Evolutionary conservation across 2,113 vertebrate genomes (phyloP).

Genomic region (Corydoras maculifer): DNA sequence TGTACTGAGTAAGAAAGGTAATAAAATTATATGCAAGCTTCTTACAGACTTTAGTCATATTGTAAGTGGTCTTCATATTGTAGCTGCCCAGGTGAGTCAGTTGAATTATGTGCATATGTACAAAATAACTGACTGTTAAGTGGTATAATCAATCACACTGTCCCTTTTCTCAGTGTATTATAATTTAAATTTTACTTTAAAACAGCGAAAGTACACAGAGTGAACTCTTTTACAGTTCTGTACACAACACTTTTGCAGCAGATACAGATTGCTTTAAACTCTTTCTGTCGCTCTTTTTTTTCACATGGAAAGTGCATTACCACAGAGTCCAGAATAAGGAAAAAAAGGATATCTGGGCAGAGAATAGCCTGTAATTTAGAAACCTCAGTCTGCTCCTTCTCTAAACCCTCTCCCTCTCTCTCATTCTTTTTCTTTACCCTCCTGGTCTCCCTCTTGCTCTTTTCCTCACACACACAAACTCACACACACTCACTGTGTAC

Average conservation of each 20-base stretch:
- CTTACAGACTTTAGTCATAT: not conserved
- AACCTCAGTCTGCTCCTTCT: conserved; percentile 43
- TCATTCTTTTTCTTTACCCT: conserved; percentile 10
- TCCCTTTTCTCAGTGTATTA: not conserved
- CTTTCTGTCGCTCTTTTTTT: conserved; percentile 14
- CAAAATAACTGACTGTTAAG: not conserved
- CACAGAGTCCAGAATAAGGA: conserved; percentile 37
- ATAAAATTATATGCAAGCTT: conserved; percentile 35
- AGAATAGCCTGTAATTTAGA: conserved; percentile 48
- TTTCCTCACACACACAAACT: not conserved
- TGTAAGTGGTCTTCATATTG: conserved; percentile 1
- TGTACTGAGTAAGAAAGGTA: conserved; percentile 32
- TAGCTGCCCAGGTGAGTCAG: no score
- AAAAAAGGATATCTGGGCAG: conserved; percentile 43
- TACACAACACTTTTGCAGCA: not conserved
- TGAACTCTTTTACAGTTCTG: conserved; percentile 5
- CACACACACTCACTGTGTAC: no score
- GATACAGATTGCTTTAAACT: conserved; percentile 1
- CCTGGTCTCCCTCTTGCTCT: conserved; percentile 9
- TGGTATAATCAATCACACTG: not conserved
- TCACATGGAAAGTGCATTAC: conserved; percentile 49
- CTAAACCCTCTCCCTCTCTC: conserved; percentile 14
- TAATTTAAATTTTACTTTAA: not conserved
- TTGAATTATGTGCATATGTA: not conserved
- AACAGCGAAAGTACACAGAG: not conserved